Evolutionary conservation across 23 tunicate species (phyloP).

Genomic region (Diplosoma virens): DNA sequence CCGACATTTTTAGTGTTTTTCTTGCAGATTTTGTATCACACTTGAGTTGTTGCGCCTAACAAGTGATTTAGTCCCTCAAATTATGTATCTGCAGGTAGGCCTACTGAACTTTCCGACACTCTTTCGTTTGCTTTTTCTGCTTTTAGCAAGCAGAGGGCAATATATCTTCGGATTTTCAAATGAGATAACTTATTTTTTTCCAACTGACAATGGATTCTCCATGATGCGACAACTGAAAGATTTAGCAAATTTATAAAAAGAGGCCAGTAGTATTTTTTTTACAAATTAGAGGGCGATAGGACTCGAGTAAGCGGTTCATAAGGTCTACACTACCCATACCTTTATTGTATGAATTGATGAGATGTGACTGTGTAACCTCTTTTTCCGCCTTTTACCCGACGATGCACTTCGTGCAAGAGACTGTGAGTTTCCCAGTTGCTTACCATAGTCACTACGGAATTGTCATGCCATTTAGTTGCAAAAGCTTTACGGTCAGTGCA

Average conservation of each 20-base stretch:
- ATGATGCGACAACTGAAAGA: not conserved
- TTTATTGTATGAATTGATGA: not conserved
- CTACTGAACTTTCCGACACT: not conserved
- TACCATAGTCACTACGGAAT: not conserved
- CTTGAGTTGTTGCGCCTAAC: too few relatives aligned
- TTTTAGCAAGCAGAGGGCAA: not conserved
- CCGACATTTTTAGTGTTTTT: too few relatives aligned
- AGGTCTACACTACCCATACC: conserved; percentile 7
- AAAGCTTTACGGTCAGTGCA: not conserved
- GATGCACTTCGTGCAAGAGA: not conserved
- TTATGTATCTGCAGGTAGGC: not conserved
- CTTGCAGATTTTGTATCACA: too few relatives aligned
- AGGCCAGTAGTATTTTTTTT: not conserved
- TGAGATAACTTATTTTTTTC: not conserved
- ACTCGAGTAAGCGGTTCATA: not conserved
- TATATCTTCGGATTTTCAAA: not conserved
- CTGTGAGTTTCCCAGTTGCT: conserved; percentile 10
- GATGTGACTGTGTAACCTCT: not conserved
- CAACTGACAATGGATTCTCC: not conserved
- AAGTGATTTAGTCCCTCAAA: not conserved
- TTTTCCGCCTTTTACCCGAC: not conserved
- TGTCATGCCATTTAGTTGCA: not conserved
- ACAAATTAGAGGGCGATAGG: not conserved
- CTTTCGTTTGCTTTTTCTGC: not conserved
- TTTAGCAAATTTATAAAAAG: not conserved